Evolutionary conservation across 2,113 vertebrate species (phyloP).

Genomic region (Chloropsis hardwickii): DNA sequence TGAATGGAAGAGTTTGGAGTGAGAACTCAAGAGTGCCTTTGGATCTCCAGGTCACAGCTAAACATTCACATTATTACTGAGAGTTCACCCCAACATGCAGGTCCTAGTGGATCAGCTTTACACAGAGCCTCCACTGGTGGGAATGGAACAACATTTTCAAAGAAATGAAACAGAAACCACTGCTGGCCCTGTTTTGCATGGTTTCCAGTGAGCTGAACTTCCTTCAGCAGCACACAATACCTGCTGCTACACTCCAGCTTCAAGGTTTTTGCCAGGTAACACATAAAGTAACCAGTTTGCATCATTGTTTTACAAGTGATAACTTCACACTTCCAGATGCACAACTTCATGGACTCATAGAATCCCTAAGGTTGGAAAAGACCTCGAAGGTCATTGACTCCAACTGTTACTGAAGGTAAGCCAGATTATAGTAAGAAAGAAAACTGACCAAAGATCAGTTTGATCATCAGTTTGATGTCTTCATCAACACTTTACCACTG

Average conservation of each 20-base stretch:
- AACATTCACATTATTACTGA: background rate
- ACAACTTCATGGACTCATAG: background rate
- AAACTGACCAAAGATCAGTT: too few relatives aligned
- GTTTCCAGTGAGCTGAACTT: accelerated
- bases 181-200: accelerated
- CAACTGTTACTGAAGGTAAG: too few relatives aligned
- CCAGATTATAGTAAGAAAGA: too few relatives aligned
- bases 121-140: accelerated
- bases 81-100: background rate
- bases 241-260: accelerated
- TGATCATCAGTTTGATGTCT: too few relatives aligned
- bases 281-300: accelerated
- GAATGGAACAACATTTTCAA: accelerated
- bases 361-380: accelerated
- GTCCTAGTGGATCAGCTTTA: background rate
- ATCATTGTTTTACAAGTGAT: accelerated
- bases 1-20: background rate
- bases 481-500: background rate
- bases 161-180: background rate
- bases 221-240: accelerated
- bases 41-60: background rate
- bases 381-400: accelerated
- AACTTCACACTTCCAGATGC: accelerated
- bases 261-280: accelerated
- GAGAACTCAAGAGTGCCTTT: background rate